Percentiles rank a stretch among this genome's conserved stretches.
Evolutionary conservation across 2,797 vertebrate species (phyloP).

Genomic region (Macropodus opercularis): DNA sequence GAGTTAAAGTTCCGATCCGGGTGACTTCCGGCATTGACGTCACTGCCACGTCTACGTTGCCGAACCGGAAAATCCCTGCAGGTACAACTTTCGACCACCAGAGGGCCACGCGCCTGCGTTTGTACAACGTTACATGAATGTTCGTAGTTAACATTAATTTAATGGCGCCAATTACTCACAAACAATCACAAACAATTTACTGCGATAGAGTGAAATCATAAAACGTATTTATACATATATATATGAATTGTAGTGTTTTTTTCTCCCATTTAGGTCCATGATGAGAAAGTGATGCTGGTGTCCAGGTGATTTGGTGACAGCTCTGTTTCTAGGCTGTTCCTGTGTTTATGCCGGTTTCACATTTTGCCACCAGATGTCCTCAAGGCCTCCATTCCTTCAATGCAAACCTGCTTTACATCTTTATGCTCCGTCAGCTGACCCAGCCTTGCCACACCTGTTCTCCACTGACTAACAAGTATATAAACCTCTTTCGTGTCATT

Average conservation of each 20-base stretch:
- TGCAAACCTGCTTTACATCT: not conserved
- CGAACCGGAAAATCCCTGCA: not conserved
- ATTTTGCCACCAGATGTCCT: not conserved
- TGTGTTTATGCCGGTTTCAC: not conserved
- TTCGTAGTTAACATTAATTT: too few species aligned
- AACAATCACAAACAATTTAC: too few species aligned
- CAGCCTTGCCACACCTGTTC: not conserved
- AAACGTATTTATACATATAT: too few species aligned
- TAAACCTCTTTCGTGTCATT: too few species aligned
- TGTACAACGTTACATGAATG: not conserved
- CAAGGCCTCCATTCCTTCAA: not conserved
- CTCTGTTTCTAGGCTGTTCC: not conserved
- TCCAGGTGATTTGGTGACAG: not conserved
- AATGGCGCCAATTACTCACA: too few species aligned
- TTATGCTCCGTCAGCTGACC: not conserved
- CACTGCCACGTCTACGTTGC: constrained; percentile 86
- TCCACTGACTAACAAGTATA: too few species aligned
- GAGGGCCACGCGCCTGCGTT: constrained; percentile 20
- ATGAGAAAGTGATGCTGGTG: not conserved
- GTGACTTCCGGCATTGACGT: constrained; percentile 83
- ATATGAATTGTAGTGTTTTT: too few species aligned
- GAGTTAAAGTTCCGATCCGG: constrained; percentile 81
- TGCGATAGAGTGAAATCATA: too few species aligned
- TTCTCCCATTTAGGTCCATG: not conserved
- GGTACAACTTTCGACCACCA: accelerated